phyloP scores from a whole-genome alignment of 2,113 vertebrate genomes.

The Sigmodon hispidus region DNA sequence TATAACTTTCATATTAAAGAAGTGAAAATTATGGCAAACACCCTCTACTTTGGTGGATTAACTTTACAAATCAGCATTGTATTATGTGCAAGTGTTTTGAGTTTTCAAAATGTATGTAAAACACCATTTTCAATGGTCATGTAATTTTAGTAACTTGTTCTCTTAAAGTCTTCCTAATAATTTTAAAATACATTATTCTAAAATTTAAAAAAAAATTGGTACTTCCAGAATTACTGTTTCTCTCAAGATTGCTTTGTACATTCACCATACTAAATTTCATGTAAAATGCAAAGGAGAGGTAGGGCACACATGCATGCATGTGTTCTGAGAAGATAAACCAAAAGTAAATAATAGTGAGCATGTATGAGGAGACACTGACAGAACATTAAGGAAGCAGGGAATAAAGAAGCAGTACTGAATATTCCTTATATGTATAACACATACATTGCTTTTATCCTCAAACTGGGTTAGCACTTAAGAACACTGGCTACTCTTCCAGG shows the following conservation, averaged over 20 bases:
- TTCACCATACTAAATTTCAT: neutral
- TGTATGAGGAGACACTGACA: fast-evolving
- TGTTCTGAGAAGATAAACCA: slow-evolving; percentile 1
- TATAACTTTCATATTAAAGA: neutral
- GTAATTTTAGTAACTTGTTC: neutral
- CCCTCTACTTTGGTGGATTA: neutral
- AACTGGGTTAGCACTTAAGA: neutral
- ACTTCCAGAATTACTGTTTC: neutral
- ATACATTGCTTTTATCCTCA: neutral
- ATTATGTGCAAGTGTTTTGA: neutral
- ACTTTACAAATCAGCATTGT: slow-evolving; percentile 14
- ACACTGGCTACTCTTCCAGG: neutral
- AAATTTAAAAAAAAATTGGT: slow-evolving; percentile 27
- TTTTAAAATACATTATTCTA: slow-evolving; percentile 1
- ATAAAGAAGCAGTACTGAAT: neutral
- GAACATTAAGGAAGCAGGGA: neutral
- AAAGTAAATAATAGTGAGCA: neutral
- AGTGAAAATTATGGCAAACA: neutral
- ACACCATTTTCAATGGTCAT: slow-evolving; percentile 3
- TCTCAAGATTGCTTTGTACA: neutral
- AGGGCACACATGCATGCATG: neutral
- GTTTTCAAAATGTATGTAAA: slow-evolving; percentile 17
- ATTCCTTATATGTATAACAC: neutral
- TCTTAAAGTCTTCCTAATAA: neutral
- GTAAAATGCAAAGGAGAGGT: neutral